phyloP scores from a whole-genome alignment of 2,797 vertebrate genomes.

The Microctenopoma lineatum region DNA sequence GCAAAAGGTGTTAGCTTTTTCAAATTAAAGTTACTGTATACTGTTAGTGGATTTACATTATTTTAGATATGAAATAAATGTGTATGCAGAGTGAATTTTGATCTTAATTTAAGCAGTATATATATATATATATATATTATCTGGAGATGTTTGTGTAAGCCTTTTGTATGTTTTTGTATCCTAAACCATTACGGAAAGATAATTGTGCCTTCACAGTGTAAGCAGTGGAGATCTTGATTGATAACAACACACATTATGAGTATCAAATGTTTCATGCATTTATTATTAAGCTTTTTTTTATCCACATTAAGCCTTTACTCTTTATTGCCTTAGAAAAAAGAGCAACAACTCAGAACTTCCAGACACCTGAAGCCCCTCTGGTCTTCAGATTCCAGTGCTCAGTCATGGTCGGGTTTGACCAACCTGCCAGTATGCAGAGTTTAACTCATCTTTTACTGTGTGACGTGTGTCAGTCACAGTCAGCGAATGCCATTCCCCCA shows the following conservation, averaged over 20 bases:
- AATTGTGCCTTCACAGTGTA: not conserved
- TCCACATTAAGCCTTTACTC: conserved; percentile 46
- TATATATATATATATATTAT: too few relatives aligned
- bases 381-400: conserved; percentile 42
- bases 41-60: not conserved
- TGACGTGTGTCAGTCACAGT: conserved; percentile 18
- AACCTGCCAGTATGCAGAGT: conserved; percentile 27
- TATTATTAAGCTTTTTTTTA: conserved; percentile 44
- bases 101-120: not conserved
- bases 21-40: not conserved
- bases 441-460: conserved; percentile 45
- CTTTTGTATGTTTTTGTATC: not conserved
- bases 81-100: not conserved
- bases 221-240: conserved; percentile 19
- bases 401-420: conserved; percentile 18
- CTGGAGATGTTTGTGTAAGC: not conserved
- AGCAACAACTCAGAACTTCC: conserved; percentile 44
- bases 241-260: conserved; percentile 32
- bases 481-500: conserved; percentile 36
- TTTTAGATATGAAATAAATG: not conserved
- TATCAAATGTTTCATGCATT: conserved; percentile 56
- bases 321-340: conserved; percentile 61
- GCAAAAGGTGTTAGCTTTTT: not conserved
- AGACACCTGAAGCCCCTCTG: conserved; percentile 29
- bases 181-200: not conserved